Conservation (phyloP, 2,888 invertebrate genomes). For the Campoplex capitator region DNA sequence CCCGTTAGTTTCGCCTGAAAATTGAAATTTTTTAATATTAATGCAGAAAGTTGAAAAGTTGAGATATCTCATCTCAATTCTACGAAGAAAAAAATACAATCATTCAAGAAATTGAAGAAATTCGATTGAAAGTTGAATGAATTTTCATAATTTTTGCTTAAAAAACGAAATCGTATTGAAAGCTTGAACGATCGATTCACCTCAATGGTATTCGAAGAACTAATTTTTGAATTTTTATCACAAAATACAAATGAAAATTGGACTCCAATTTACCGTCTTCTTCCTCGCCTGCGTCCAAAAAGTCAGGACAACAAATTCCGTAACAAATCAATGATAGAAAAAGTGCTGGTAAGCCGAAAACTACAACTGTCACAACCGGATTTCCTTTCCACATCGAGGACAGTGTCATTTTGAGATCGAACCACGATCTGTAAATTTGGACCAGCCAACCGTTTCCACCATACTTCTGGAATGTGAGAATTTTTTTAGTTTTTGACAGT, state of each 20-base stretch:
- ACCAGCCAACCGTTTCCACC: slow-evolving; percentile 94
- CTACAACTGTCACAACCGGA: slow-evolving; percentile 95
- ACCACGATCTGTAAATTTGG: slow-evolving; percentile 92
- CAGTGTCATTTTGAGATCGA: slow-evolving; percentile 92
- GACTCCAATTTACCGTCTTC: slow-evolving; percentile 85
- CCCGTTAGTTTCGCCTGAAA: slow-evolving; percentile 66
- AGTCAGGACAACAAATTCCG: slow-evolving; percentile 98
- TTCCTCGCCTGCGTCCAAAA: slow-evolving; percentile 95
- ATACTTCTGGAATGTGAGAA: slow-evolving; percentile 87
- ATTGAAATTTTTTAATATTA: background rate
- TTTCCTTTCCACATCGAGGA: slow-evolving; percentile 96
- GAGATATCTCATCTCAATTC: background rate
- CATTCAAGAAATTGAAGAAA: background rate
- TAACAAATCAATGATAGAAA: slow-evolving; percentile 98
- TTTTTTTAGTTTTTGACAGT: background rate
- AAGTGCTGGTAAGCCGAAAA: slow-evolving; percentile 97
- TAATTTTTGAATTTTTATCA: background rate
- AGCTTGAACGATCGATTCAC: no score
- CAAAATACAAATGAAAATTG: background rate
- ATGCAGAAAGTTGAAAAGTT: background rate
- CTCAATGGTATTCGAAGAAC: background rate
- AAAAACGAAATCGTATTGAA: background rate
- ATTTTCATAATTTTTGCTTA: background rate
- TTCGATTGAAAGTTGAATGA: background rate
- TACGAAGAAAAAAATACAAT: background rate